Percentiles rank a stretch among this genome's conserved stretches.
phyloP scores from a whole-genome alignment of 2,113 vertebrate species.

The Zosterops hypoxanthus region DNA sequence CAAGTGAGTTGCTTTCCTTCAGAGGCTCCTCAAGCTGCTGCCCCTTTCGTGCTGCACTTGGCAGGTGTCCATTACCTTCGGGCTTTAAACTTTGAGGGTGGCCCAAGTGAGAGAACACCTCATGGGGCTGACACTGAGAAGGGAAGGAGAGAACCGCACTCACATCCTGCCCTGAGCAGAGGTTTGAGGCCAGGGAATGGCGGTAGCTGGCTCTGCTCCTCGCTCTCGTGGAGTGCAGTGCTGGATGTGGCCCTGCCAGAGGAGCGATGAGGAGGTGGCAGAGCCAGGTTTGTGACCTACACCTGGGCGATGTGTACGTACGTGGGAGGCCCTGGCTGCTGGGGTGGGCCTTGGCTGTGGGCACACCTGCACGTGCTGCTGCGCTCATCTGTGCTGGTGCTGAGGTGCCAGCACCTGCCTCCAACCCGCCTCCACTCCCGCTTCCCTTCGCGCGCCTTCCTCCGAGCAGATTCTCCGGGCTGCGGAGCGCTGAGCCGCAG shows the following conservation, averaged over 20 bases:
- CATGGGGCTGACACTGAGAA: neutral
- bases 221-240: accelerated
- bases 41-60: neutral
- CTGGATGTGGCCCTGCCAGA: neutral
- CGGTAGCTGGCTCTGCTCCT: neutral
- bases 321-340: neutral
- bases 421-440: accelerated
- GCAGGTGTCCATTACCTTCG: neutral
- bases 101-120: neutral
- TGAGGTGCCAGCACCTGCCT: neutral
- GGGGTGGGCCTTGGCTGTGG: neutral
- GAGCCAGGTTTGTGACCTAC: neutral
- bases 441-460: neutral
- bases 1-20: neutral
- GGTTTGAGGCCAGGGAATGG: neutral
- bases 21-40: neutral
- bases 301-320: accelerated
- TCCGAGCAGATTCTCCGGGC: accelerated
- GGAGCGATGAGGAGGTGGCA: neutral
- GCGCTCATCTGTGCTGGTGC: neutral
- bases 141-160: neutral
- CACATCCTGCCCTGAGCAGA: neutral
- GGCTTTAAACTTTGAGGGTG: neutral
- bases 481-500: accelerated
- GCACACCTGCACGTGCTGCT: neutral